Evolutionary conservation across 2,888 invertebrate species (phyloP), one percentile per base, ranked within the genome.

Genomic region (Vesta saturnalis): DNA sequence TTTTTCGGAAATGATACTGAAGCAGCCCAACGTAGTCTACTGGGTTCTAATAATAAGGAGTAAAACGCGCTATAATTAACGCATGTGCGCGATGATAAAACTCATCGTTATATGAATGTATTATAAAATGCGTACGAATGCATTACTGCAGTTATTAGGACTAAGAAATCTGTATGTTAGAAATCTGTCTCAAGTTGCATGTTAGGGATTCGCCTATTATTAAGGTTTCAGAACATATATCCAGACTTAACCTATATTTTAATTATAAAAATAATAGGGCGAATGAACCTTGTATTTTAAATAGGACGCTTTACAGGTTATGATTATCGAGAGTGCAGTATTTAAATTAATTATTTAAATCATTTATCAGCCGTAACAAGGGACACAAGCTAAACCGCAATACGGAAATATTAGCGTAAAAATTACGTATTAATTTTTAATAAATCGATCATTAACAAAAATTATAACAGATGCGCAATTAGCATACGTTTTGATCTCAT

Each of bases 1-100:
- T 60, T 56, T 18, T 35, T 35, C 18, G 46, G 39, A 16, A 35
- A 56, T 58, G 21, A 65, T 52, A 57, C 61, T 54, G 46, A 54
- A 39, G 61, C 62, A 60, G 69, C 69, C 66, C 69, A 70, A 70
- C 69, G 69, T 61, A 70, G 63, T 70, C 66, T 63, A 65, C 49
- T 22, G 39, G 8, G 56, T 21, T 60, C 21, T 66, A 66, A 70
- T 62, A 70, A 66, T 66, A 70, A 63, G 69, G 66, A 60, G 35
- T 61, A 56, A 39, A 15, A 49, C 54, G 52, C 57, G 35, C 65
- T 70, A 70, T 66, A 63, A 70, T 70, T 70, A 69, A 62, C 64
- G 35, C 58, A n/a, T 58, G 30, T 58, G 35, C 35, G 58, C 58
- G 58, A 14, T 58, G 35, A 19, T 58, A 39, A 21, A 35, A 58